Percentiles rank a stretch among this genome's conserved stretches.
phyloP scores from a whole-genome alignment of 1,140 invertebrate genomes.

The Batillaria attramentaria region DNA sequence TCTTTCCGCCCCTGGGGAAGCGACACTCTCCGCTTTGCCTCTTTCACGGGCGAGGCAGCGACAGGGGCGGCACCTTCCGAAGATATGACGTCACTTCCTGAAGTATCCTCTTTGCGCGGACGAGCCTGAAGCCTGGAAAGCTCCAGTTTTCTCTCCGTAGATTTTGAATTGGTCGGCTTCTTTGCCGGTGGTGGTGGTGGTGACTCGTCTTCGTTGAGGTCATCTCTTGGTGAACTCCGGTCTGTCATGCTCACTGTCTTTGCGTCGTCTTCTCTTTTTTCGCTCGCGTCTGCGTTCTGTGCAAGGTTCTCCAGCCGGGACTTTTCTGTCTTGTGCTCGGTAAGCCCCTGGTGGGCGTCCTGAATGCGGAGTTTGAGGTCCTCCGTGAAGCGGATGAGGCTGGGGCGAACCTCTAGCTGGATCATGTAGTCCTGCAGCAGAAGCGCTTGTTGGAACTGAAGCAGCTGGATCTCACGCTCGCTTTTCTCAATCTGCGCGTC shows the following conservation, averaged over 20 bases:
- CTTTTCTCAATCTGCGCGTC: conserved; percentile 35
- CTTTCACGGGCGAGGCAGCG: neutral
- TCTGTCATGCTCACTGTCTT: neutral
- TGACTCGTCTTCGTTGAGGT: neutral
- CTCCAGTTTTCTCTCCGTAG: conserved; percentile 3
- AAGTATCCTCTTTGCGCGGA: neutral
- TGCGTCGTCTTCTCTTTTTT: neutral
- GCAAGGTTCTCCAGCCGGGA: neutral
- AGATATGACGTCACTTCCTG: neutral
- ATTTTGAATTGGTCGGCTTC: neutral
- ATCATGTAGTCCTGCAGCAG: conserved; percentile 47
- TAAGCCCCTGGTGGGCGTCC: conserved; percentile 22
- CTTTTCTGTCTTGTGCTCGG: conserved; percentile 6
- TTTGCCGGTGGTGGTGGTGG: neutral
- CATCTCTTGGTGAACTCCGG: neutral
- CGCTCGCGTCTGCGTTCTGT: neutral
- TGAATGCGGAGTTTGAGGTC: conserved; percentile 37
- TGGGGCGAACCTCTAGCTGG: conserved; percentile 52
- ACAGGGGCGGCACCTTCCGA: neutral
- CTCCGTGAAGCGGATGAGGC: conserved; percentile 50
- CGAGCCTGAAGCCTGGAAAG: neutral
- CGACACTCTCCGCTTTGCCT: neutral
- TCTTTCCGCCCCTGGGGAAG: neutral
- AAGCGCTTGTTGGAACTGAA: conserved; percentile 47
- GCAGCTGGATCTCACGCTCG: conserved; percentile 43